Evolutionary conservation across 2,797 vertebrate genomes (phyloP).

Genomic region (Hydrophis major): DNA sequence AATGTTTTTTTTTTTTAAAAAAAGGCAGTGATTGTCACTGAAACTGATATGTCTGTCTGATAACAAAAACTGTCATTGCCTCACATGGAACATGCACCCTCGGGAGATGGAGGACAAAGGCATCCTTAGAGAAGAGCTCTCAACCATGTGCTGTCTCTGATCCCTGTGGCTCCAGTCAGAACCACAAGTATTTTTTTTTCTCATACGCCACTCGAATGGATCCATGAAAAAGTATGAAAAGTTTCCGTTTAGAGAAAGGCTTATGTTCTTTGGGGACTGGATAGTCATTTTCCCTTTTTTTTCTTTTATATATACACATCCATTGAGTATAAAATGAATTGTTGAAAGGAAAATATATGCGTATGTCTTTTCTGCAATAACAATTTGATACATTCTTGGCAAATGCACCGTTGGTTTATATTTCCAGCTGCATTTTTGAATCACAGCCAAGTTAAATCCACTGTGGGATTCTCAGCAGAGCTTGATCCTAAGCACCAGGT

Average conservation of each 20-base stretch:
- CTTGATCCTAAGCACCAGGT: neutral
- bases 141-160: conserved; percentile 64
- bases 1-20: conserved; percentile 37
- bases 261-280: conserved; percentile 46
- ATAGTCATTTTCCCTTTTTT: conserved; percentile 30
- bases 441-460: neutral
- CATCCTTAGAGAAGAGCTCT: conserved; percentile 64
- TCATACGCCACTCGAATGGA: conserved; percentile 64
- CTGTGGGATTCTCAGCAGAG: neutral
- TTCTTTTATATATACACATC: conserved; percentile 25
- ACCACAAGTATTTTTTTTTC: conserved; percentile 70
- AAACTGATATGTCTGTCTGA: conserved; percentile 71
- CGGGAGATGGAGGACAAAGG: conserved; percentile 73
- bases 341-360: neutral
- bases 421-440: neutral
- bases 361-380: neutral
- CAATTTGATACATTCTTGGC: neutral
- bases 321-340: neutral
- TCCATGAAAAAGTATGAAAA: conserved; percentile 62
- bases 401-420: neutral
- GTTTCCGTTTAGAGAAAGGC: conserved; percentile 61
- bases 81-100: conserved; percentile 66
- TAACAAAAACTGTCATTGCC: conserved; percentile 77
- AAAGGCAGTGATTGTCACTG: conserved; percentile 68
- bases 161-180: conserved; percentile 73